A percentile compares a stretch with the other conserved stretches of the same genome.
Evolutionary conservation across 2,113 vertebrate genomes (phyloP).

Genomic region (Mirza zaza): DNA sequence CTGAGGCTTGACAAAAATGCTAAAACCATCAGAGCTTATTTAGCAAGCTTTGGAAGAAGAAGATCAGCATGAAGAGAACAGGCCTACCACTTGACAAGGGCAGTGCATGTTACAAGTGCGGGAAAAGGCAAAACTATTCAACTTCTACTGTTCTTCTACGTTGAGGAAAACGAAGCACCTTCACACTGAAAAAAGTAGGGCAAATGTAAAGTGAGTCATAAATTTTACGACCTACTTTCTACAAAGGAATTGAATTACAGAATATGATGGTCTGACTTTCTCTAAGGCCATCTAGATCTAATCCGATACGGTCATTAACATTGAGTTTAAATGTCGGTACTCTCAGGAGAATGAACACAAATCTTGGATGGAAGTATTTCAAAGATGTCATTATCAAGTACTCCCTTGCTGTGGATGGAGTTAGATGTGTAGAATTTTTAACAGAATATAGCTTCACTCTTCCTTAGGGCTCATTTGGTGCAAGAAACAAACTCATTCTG

Average conservation of each 20-base stretch:
- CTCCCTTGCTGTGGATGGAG: background rate
- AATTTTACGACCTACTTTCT: conserved; percentile 38
- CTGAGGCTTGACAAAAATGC: background rate
- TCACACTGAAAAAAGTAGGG: background rate
- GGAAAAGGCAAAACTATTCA: background rate
- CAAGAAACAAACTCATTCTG: background rate
- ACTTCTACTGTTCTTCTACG: background rate
- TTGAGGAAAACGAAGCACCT: background rate
- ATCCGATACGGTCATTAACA: conserved; percentile 48
- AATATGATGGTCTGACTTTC: conserved; percentile 20
- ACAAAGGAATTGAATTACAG: background rate
- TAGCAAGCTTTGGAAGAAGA: background rate
- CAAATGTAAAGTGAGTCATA: conserved; percentile 25
- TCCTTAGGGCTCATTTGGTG: background rate
- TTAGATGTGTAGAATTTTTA: background rate
- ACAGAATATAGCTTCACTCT: background rate
- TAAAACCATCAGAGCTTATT: background rate
- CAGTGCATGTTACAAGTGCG: conserved; percentile 2
- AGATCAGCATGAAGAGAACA: background rate
- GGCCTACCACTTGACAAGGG: background rate
- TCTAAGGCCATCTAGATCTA: conserved; percentile 30
- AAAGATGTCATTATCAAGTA: background rate
- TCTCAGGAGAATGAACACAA: conserved; percentile 25
- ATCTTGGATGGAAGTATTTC: conserved; percentile 37
- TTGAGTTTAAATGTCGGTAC: conserved; percentile 35